Percentiles rank a stretch among this genome's conserved stretches.
Evolutionary conservation across 2,888 invertebrate species (phyloP).

Genomic region (Elgonia sp.): DNA sequence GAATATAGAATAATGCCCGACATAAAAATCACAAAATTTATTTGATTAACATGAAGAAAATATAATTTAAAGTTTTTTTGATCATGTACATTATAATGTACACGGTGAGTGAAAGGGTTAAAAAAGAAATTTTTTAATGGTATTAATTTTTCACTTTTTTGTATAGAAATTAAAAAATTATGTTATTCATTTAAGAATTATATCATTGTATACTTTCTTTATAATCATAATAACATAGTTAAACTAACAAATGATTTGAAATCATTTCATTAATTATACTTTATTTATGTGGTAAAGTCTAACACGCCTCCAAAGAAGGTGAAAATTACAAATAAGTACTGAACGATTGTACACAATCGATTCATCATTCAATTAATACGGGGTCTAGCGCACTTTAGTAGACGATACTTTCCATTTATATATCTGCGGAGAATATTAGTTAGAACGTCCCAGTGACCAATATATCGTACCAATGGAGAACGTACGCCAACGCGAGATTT

Average conservation of each 20-base stretch:
- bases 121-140: too few relatives aligned
- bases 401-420: conserved; percentile 63
- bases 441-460: conserved; percentile 73
- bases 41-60: too few relatives aligned
- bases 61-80: too few relatives aligned
- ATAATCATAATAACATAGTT: neutral
- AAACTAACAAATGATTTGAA: neutral
- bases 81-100: too few relatives aligned
- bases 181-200: too few relatives aligned
- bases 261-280: neutral
- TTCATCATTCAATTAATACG: conserved; percentile 37
- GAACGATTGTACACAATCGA: neutral
- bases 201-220: too few relatives aligned
- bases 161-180: too few relatives aligned
- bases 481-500: conserved; percentile 58
- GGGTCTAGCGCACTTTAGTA: conserved; percentile 2
- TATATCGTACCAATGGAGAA: conserved; percentile 55
- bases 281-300: neutral
- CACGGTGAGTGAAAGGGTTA: too few relatives aligned
- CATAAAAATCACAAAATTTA: too few relatives aligned
- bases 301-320: conserved; percentile 23
- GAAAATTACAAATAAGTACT: conserved; percentile 36
- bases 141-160: too few relatives aligned
- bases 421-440: conserved; percentile 64
- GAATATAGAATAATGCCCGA: too few relatives aligned